phyloP scores from a whole-genome alignment of 1,140 invertebrate genomes.

The Drosophila nasuta region DNA sequence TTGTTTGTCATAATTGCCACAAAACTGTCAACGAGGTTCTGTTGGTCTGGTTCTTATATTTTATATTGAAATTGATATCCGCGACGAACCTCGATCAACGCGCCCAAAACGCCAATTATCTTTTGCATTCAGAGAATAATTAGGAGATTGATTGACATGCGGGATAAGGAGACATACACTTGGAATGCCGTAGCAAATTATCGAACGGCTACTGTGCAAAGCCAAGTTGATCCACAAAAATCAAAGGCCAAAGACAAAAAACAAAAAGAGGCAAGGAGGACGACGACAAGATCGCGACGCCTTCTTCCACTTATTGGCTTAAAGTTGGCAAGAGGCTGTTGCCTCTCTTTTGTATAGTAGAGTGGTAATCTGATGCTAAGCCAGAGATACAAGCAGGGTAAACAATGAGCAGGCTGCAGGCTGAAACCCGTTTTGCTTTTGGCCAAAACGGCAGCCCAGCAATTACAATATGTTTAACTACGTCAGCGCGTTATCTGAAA shows the following conservation, averaged over 20 bases:
- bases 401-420: slow-evolving; percentile 63
- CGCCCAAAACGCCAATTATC: slow-evolving; percentile 77
- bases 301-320: slow-evolving; percentile 74
- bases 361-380: slow-evolving; percentile 83
- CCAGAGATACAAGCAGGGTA: slow-evolving; percentile 61
- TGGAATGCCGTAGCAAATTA: slow-evolving; percentile 85
- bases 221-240: slow-evolving; percentile 75
- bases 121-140: slow-evolving; percentile 84
- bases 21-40: slow-evolving; percentile 42
- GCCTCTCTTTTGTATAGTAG: slow-evolving; percentile 68
- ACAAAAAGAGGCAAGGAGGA: slow-evolving; percentile 6
- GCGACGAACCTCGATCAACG: slow-evolving; percentile 8
- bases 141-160: slow-evolving; percentile 84
- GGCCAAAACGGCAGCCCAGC: slow-evolving; percentile 58
- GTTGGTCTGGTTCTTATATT: slow-evolving; percentile 1
- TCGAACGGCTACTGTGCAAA: slow-evolving; percentile 82
- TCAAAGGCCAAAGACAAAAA: slow-evolving; percentile 58
- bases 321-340: slow-evolving; percentile 7
- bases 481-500: slow-evolving; percentile 75
- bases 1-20: slow-evolving; percentile 76
- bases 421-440: slow-evolving; percentile 64
- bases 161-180: slow-evolving; percentile 85
- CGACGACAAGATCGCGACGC: slow-evolving; percentile 66
- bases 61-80: slow-evolving; percentile 69
- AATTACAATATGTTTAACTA: slow-evolving; percentile 85